Conservation (phyloP, 53 echinoderm and acorn worm species). For the Paracentrotus lividus region DNA sequence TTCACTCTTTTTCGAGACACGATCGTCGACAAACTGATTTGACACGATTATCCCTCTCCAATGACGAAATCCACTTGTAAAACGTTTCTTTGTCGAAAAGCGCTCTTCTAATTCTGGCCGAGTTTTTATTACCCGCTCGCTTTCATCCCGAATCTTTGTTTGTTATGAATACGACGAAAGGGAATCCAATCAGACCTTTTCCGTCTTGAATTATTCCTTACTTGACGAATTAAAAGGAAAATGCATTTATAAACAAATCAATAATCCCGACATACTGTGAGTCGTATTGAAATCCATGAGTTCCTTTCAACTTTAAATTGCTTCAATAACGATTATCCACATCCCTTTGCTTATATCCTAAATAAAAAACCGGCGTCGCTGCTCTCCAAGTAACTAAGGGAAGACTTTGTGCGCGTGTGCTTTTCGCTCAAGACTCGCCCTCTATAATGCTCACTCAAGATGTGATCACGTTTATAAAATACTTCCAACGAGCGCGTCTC, state of each 20-base stretch:
- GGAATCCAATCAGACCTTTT: background rate
- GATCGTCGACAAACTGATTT: slow-evolving; percentile 13
- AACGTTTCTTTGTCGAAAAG: background rate
- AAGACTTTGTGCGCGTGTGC: background rate
- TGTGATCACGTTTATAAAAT: background rate
- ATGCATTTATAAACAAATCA: background rate
- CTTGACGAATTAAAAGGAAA: background rate
- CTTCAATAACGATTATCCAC: background rate
- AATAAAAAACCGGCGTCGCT: background rate
- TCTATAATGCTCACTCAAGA: background rate
- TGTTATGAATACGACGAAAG: background rate
- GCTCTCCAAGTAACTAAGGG: background rate
- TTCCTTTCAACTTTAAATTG: background rate
- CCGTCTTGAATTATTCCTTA: background rate
- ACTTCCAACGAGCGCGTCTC: slow-evolving; percentile 5
- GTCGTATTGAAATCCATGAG: background rate
- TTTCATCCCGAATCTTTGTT: background rate
- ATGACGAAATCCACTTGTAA: background rate
- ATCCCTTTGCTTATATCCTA: background rate
- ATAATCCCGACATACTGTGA: background rate
- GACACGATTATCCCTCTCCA: background rate
- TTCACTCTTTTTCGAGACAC: background rate
- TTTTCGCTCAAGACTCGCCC: background rate
- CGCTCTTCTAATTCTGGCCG: background rate
- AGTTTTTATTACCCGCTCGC: background rate